Conservation (phyloP, 1,140 invertebrate genomes). For the Thaumetopoea pityocampa region DNA sequence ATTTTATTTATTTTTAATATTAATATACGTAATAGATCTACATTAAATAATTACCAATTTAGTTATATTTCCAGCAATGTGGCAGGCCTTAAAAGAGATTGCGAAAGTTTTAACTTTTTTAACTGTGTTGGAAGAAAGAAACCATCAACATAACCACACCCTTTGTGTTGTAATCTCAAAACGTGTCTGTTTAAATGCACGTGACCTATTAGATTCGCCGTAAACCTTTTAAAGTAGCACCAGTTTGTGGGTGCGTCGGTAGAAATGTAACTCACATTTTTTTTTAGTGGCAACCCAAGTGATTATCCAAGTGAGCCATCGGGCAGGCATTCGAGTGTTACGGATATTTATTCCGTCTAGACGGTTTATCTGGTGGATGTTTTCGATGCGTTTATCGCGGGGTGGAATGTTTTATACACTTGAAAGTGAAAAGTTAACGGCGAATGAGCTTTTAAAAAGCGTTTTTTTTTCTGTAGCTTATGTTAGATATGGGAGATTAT, state of each 20-base stretch:
- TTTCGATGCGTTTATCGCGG: slow-evolving; percentile 57
- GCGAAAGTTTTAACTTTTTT: slow-evolving; percentile 12
- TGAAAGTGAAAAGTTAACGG: slow-evolving; percentile 32
- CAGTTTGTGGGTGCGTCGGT: slow-evolving; percentile 51
- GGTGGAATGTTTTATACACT: slow-evolving; percentile 66
- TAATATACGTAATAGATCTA: too few species aligned
- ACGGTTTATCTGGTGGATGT: slow-evolving; percentile 56
- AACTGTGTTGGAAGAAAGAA: slow-evolving; percentile 1
- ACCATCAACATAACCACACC: slow-evolving; percentile 33
- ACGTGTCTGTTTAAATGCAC: slow-evolving; percentile 50
- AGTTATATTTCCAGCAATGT: too few species aligned
- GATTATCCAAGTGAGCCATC: slow-evolving; percentile 73
- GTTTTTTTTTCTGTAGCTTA: slow-evolving; percentile 11
- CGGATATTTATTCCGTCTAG: slow-evolving; percentile 69
- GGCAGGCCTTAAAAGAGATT: too few species aligned
- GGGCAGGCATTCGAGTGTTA: slow-evolving; percentile 66
- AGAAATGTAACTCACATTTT: slow-evolving; percentile 49
- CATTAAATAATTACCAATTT: too few species aligned
- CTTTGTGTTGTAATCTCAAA: slow-evolving; percentile 38
- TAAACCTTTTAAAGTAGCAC: slow-evolving; percentile 67
- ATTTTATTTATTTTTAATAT: too few species aligned
- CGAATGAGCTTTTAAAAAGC: slow-evolving; percentile 30
- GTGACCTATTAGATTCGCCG: slow-evolving; percentile 65
- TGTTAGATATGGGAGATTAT: too few species aligned
- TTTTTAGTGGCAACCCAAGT: slow-evolving; percentile 52